Conservation (phyloP, 2,113 vertebrate genomes). For the Phaethornis superciliosus region DNA sequence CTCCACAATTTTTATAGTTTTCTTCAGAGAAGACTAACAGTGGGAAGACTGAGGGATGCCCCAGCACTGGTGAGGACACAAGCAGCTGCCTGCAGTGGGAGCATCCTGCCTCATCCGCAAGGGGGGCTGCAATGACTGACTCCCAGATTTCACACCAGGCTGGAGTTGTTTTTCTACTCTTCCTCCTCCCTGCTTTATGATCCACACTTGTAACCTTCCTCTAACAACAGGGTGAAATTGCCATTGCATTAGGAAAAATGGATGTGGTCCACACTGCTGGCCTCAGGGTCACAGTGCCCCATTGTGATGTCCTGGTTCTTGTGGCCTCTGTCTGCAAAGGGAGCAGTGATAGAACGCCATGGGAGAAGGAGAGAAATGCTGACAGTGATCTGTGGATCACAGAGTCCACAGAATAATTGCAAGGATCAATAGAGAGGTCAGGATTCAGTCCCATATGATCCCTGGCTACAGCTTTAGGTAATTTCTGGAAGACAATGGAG, state of each 20-base stretch:
- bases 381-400: background rate
- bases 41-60: background rate
- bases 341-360: background rate
- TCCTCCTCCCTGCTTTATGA: background rate
- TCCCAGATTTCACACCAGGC: fast-evolving
- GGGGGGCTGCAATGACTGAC: background rate
- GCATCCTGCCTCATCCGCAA: background rate
- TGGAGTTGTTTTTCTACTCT: background rate
- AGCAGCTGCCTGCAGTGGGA: background rate
- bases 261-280: background rate
- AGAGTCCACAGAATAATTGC: background rate
- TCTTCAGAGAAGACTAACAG: background rate
- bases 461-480: background rate
- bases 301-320: background rate
- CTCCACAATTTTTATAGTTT: background rate
- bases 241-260: background rate
- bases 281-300: fast-evolving
- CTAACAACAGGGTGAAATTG: background rate
- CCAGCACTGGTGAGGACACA: background rate
- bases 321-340: background rate
- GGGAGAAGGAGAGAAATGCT: background rate
- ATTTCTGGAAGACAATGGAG: background rate
- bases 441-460: constrained; percentile 7
- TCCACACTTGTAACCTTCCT: background rate
- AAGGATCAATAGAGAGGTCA: constrained; percentile 17